Evolutionary conservation across 2,888 invertebrate genomes (phyloP), one percentile per base, ranked within the genome.

Genomic region (Acrobasis repandana): DNA sequence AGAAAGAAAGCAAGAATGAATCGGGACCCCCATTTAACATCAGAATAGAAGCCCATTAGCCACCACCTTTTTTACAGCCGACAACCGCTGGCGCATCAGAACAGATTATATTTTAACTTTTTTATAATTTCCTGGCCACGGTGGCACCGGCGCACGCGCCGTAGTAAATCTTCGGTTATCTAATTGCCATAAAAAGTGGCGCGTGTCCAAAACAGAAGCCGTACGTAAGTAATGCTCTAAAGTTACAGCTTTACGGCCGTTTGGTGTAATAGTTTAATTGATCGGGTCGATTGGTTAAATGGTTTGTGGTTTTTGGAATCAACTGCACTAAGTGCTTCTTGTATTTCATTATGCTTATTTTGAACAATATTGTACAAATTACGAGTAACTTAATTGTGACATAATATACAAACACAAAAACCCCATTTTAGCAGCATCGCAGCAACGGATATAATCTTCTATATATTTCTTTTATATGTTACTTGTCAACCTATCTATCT

Each of bases 101-200:
- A 47, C 48, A 51, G 33, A 56, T 58, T 64, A 48, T 3, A n/a
- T 61, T 64, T 58, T 59, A 61, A 43, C 15, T 34, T 58, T 62
- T 60, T 63, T 47, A 38, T 61, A 64, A 61, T 61, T 61, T 62
- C 52, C 61, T 63, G 56, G 9, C n/a, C 33, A 10, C 8, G 43
- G 10, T 9, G 46, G 28, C 15, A 16, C 57, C 66, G 62, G 66
- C 69, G 73, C 73, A 64, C 66, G 74, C 69, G 72, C 73, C 68
- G 67, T 69, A 67, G 72, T 82, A 80, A 85, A 83, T 84, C 83
- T 76, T 71, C 71, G 75, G 75, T 77, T 80, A 82, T 85, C 83
- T 85, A 85, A 83, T 80, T 72, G 79, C 76, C 76, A 71, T 79
- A 80, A 83, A 86, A 82, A 78, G 64, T 70, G 79, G 75, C 85